Evolutionary conservation across 2,797 vertebrate species (phyloP).

Genomic region (Thalassophryne amazonica): DNA sequence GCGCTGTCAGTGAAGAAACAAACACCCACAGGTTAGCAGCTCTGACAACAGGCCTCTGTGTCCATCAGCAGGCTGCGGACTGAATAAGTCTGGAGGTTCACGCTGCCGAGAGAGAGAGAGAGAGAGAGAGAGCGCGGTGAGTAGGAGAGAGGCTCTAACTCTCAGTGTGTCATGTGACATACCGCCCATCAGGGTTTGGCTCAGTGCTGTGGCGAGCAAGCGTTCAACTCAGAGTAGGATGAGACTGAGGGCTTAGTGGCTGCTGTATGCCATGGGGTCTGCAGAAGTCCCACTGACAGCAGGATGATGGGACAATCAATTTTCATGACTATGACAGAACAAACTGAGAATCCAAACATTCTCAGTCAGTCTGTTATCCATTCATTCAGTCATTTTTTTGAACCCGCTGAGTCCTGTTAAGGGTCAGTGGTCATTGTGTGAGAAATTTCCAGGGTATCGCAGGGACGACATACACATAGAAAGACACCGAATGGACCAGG

Average conservation of each 20-base stretch:
- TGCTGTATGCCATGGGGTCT: too few species aligned
- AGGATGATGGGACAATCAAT: not conserved
- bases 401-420: too few species aligned
- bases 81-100: slow-evolving; percentile 6
- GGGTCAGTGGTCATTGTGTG: too few species aligned
- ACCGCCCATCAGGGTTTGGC: slow-evolving; percentile 5
- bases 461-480: too few species aligned
- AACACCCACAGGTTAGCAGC: slow-evolving; percentile 61
- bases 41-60: slow-evolving; percentile 49
- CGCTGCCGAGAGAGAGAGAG: slow-evolving; percentile 19
- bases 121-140: not conserved
- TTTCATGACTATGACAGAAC: not conserved
- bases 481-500: too few species aligned
- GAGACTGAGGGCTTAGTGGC: too few species aligned
- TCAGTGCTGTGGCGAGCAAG: not conserved
- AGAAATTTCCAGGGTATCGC: too few species aligned
- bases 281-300: not conserved
- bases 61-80: slow-evolving; percentile 2
- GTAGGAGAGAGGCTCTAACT: not conserved
- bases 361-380: not conserved
- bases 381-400: too few species aligned
- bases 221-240: too few species aligned
- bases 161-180: not conserved
- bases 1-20: slow-evolving; percentile 57
- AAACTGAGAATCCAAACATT: not conserved